phyloP scores from a whole-genome alignment of 2,888 invertebrate genomes.

The Drosophila suboccidentalis region DNA sequence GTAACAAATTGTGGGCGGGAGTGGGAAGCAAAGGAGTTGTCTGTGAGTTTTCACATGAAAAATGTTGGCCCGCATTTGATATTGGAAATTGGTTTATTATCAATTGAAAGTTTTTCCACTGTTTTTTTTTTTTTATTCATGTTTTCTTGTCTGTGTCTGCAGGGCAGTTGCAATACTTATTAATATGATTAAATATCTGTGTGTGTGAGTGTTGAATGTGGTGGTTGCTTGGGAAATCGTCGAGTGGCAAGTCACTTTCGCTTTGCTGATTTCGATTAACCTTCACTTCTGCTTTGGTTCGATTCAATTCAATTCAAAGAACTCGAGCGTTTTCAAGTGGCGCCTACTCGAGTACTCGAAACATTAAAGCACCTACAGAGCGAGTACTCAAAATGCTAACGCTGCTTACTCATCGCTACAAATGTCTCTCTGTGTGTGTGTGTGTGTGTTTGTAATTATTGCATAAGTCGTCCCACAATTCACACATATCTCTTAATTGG shows the following conservation, averaged over 20 bases:
- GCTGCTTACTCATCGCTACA: constrained; percentile 53
- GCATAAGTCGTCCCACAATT: constrained; percentile 51
- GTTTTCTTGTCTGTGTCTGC: constrained; percentile 17
- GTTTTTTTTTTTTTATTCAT: too few species aligned
- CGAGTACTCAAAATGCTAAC: constrained; percentile 36
- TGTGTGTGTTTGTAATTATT: constrained; percentile 36
- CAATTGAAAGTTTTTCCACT: constrained; percentile 59
- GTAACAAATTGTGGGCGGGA: background rate
- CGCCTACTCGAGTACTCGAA: constrained; percentile 52
- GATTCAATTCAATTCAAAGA: constrained; percentile 47
- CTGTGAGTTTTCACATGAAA: constrained; percentile 67
- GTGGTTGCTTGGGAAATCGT: constrained; percentile 48
- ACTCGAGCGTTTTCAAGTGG: constrained; percentile 53
- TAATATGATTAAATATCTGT: constrained; percentile 20
- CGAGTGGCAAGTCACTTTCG: constrained; percentile 58
- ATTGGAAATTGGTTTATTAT: constrained; percentile 65
- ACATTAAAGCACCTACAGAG: constrained; percentile 49
- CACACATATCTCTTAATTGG: constrained; percentile 48
- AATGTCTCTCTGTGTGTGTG: background rate
- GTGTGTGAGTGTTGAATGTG: constrained; percentile 22
- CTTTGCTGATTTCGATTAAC: constrained; percentile 66
- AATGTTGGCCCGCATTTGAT: constrained; percentile 52
- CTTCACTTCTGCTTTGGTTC: constrained; percentile 62
- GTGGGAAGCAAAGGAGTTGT: constrained; percentile 19
- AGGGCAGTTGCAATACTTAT: constrained; percentile 39